phyloP scores from a whole-genome alignment of 2,113 vertebrate genomes.

The Pseudorhombus dupliciocellatus region DNA sequence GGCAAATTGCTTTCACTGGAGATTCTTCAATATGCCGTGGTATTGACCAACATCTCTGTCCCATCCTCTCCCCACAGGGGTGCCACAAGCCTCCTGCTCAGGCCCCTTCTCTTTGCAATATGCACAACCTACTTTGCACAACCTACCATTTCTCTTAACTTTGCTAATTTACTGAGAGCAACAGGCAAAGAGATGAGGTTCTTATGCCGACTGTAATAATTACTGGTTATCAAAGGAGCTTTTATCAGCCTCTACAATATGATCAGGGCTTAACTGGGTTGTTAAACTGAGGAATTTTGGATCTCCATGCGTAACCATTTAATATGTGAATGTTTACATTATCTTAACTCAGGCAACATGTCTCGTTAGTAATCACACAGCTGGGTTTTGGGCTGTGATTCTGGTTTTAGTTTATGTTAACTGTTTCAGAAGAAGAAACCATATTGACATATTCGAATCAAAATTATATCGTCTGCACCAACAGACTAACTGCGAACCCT shows the following conservation, averaged over 20 bases:
- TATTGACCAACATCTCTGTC: not conserved
- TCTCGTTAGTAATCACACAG: not conserved
- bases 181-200: conserved; percentile 32
- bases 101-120: not conserved
- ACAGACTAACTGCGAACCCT: conserved; percentile 12
- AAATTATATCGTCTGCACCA: not conserved
- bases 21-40: not conserved
- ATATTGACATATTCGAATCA: conserved; percentile 5
- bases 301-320: not conserved
- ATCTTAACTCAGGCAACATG: not conserved
- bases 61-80: not conserved
- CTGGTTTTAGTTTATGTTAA: not conserved
- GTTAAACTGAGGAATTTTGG: not conserved
- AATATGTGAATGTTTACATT: not conserved
- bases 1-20: not conserved
- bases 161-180: conserved; percentile 24
- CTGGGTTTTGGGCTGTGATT: not conserved
- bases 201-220: conserved; percentile 59
- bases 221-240: conserved; percentile 54
- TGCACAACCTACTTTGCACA: not conserved
- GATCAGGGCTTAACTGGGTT: not conserved
- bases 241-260: conserved; percentile 50
- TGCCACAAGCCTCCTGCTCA: not conserved
- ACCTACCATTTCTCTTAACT: not conserved
- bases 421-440: not conserved